These are phyloP conservation scores for Balearica regulorum DNA, from an alignment of 2,797 vertebrate species.

Conservation along the genomic window DNA sequence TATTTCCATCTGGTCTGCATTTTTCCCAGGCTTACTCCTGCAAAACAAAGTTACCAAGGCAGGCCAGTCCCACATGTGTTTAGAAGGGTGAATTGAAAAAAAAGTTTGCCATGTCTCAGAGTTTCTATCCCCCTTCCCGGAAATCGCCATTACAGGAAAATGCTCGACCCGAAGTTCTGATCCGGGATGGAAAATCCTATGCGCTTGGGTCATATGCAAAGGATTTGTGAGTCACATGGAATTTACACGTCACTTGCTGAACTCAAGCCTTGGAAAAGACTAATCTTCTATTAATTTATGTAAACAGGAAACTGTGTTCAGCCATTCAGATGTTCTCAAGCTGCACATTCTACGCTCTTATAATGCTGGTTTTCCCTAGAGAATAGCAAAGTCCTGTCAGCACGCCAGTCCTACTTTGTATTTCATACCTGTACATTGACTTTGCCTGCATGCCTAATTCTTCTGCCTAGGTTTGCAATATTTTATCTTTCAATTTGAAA, in stretches of 20 bases:
- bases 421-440: not conserved
- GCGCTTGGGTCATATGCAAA: not conserved
- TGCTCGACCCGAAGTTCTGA: not conserved
- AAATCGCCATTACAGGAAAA: not conserved
- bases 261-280: slow-evolving; percentile 23
- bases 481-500: slow-evolving; percentile 44
- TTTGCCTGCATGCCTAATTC: not conserved
- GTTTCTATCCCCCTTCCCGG: not conserved
- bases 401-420: not conserved
- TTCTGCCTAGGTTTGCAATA: not conserved
- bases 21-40: not conserved
- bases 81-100: not conserved
- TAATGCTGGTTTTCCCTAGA: not conserved
- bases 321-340: slow-evolving; percentile 4
- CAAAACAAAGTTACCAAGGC: not conserved
- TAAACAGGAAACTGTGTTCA: slow-evolving; percentile 41
- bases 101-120: not conserved
- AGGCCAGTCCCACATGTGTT: not conserved
- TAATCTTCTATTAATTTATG: slow-evolving; percentile 36
- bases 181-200: not conserved
- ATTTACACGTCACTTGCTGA: slow-evolving; percentile 20
- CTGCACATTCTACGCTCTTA: not conserved
- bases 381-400: not conserved
- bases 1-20: slow-evolving; percentile 7
- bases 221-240: slow-evolving; percentile 44